These are phyloP conservation scores for Myotis daubentonii DNA, from an alignment of 2,797 vertebrate species.

Conservation along the genomic window DNA sequence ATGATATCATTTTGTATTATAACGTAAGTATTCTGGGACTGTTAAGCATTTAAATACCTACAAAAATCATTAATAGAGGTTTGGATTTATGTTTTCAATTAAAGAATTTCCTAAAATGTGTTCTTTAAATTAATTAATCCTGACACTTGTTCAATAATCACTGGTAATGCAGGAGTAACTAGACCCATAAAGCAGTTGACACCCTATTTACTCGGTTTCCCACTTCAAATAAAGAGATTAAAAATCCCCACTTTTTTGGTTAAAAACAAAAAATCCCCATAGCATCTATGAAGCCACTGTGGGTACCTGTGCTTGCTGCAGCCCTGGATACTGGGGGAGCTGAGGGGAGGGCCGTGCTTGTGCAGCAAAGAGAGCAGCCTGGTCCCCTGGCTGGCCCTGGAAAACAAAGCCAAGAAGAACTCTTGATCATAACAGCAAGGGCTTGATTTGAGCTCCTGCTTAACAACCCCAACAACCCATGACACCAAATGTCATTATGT, in stretches of 20 bases:
- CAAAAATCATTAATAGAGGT: neutral
- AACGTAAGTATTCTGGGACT: neutral
- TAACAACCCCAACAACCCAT: neutral
- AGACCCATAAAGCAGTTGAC: neutral
- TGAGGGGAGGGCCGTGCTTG: constrained; percentile 82
- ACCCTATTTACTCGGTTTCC: neutral
- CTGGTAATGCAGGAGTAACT: neutral
- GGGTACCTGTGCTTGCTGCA: constrained; percentile 87
- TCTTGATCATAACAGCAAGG: neutral
- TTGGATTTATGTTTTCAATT: neutral
- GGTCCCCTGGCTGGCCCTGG: constrained; percentile 85
- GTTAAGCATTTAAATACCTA: neutral
- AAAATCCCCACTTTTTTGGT: neutral
- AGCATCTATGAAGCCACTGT: neutral
- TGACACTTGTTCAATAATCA: neutral
- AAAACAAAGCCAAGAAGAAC: constrained; percentile 71
- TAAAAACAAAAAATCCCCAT: neutral
- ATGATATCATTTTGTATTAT: neutral
- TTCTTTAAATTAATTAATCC: neutral
- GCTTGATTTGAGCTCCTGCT: neutral
- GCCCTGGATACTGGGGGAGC: constrained; percentile 81
- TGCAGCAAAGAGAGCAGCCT: constrained; percentile 82
- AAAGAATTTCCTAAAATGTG: neutral
- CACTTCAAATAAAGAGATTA: neutral
- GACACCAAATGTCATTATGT: neutral